Percentiles rank a stretch among this genome's conserved stretches.
phyloP scores from a whole-genome alignment of 2,888 invertebrate genomes.

The Lissonota sp. region DNA sequence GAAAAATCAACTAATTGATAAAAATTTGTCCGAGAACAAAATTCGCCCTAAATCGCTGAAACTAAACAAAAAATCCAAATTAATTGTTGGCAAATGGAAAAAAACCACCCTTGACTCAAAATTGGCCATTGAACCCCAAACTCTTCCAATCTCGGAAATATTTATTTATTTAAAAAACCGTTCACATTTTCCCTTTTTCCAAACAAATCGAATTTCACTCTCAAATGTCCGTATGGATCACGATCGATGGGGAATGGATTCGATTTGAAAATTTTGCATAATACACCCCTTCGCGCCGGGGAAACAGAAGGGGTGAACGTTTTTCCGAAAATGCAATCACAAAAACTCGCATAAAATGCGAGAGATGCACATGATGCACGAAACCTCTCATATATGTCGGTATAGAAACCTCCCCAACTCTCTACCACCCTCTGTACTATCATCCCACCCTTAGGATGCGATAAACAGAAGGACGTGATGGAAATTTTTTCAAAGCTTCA shows the following conservation, averaged over 20 bases:
- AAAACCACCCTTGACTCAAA: too few relatives aligned
- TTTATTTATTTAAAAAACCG: neutral
- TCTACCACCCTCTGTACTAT: too few relatives aligned
- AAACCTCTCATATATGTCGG: neutral
- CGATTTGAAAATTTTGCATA: conserved; percentile 55
- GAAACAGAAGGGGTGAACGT: neutral
- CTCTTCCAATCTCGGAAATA: neutral
- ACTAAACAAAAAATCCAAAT: too few relatives aligned
- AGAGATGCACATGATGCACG: conserved; percentile 13
- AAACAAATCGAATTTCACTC: conserved; percentile 46
- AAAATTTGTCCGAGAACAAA: too few relatives aligned
- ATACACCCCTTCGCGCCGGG: conserved; percentile 10
- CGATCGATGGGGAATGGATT: conserved; percentile 30
- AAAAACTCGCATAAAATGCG: conserved; percentile 33
- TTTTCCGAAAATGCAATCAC: conserved; percentile 26
- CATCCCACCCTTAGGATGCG: neutral
- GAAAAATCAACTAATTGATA: too few relatives aligned
- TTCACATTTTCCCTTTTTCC: neutral
- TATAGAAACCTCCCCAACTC: too few relatives aligned
- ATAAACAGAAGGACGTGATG: neutral
- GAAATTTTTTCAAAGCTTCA: neutral
- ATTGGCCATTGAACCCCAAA: too few relatives aligned
- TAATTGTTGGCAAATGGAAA: too few relatives aligned
- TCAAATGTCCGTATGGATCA: neutral
- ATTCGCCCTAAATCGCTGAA: too few relatives aligned